Base-by-base conservation (phyloP, 2,888 invertebrate genomes). In the Sminthurides aquaticus region DNA sequence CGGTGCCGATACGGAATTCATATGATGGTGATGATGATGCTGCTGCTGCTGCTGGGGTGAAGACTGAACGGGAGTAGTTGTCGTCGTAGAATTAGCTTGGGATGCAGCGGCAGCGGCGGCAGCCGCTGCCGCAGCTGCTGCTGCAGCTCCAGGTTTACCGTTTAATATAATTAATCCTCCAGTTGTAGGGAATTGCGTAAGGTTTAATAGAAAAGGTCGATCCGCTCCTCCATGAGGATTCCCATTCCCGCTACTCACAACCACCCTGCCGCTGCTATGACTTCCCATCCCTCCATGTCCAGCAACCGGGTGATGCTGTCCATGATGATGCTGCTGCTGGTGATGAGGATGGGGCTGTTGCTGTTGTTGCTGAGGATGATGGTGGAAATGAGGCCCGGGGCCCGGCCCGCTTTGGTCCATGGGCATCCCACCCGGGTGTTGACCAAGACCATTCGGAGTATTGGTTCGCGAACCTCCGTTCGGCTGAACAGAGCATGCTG, bases 161-260 rank as follows among this genome's bases (percentile, higher is more conserved):
- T 90, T 91, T 43, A 91, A 82, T 76, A 91, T 91, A 61, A 91
- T 82, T 60, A 91, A 84, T 73, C 90, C 88, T 49, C 88, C 87
- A 49, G 89, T 89, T 60, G 77, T 77, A 81, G 90, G 91, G 61
- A 91, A 87, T 78, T 87, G 91, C 68, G 90, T 89, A 71, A 92
- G 82, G 76, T 90, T 91, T 75, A 92, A 82, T 69, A 92, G 87
- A 76, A 89, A 80, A 18, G 77, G 73, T 61, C 62, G 57, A 49
- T 62, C 62, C 18, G 62, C 49, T 62, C 62, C 62, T 3, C 49
- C 26, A 29, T 26, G 24, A 3, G 27, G 3, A 20, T n/a, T 49
- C 18, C 18, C 2, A 11, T 29, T 61, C 22, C 54, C 28, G 11
- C 27, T 43, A 26, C 15, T 43, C 5, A 15, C 29, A 62, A 55